Percentiles rank a stretch among this genome's conserved stretches.
Conservation (phyloP, 2,797 vertebrate genomes). For the Onychomys torridus region DNA sequence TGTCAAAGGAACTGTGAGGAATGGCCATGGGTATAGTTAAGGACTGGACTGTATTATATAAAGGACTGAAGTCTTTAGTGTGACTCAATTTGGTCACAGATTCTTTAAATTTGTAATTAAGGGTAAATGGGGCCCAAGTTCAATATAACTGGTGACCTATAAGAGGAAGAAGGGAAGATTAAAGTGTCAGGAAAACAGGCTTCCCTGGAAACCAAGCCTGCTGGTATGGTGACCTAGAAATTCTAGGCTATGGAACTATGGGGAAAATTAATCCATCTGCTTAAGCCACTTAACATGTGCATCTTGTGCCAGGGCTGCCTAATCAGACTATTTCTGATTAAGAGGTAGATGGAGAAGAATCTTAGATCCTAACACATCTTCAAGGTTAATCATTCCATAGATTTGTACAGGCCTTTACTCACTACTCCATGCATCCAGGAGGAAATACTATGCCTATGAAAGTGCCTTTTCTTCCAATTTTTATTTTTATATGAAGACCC, state of each 20-base stretch:
- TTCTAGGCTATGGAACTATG: background rate
- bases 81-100: background rate
- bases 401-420: background rate
- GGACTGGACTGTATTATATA: background rate
- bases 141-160: background rate
- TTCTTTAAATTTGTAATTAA: background rate
- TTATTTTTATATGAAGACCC: background rate
- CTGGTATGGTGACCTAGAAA: background rate
- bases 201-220: background rate
- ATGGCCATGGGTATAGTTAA: background rate
- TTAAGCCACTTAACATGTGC: background rate
- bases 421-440: background rate
- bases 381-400: background rate
- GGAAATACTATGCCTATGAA: background rate
- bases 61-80: background rate
- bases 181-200: background rate
- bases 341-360: background rate
- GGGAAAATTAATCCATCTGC: conserved; percentile 32
- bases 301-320: background rate
- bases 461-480: conserved; percentile 12
- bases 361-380: background rate
- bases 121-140: background rate
- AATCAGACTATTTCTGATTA: background rate
- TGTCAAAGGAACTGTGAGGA: background rate
- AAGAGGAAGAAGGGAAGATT: background rate